Evolutionary conservation across 2,797 vertebrate genomes (phyloP).

Genomic region (Pteropus rufus): DNA sequence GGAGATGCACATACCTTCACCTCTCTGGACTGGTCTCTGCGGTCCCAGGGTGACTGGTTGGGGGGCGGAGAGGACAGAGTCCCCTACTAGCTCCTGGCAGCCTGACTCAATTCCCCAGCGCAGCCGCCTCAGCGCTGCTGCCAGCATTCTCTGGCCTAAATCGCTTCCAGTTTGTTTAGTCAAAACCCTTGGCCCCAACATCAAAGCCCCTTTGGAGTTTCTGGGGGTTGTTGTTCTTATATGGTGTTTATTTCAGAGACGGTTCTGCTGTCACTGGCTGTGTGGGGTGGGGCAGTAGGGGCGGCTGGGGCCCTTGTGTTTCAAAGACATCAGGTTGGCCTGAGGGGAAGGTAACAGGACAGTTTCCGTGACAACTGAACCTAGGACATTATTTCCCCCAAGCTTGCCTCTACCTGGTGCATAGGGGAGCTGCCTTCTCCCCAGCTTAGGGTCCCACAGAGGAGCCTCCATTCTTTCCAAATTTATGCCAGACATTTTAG

Average conservation of each 20-base stretch:
- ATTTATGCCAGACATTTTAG: not conserved
- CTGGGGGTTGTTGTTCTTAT: conserved; percentile 62
- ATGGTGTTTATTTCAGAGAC: conserved; percentile 70
- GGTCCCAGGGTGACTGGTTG: not conserved
- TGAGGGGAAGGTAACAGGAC: not conserved
- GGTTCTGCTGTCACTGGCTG: conserved; percentile 54
- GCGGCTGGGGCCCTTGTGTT: not conserved
- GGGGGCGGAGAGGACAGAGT: not conserved
- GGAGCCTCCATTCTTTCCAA: not conserved
- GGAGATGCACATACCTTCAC: not conserved
- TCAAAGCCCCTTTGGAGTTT: conserved; percentile 71
- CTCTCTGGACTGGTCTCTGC: not conserved
- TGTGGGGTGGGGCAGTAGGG: not conserved
- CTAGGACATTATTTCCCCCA: not conserved
- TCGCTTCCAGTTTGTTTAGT: conserved; percentile 72
- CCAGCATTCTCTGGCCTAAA: conserved; percentile 59
- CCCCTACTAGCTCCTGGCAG: not conserved
- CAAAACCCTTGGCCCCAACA: conserved; percentile 71
- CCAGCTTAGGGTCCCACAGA: not conserved
- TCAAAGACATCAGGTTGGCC: not conserved
- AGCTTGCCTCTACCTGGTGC: not conserved
- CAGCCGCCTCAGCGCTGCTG: not conserved
- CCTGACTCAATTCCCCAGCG: conserved; percentile 45
- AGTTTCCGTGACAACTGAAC: not conserved
- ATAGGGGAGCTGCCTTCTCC: not conserved